phyloP scores from a whole-genome alignment of 64 coral and sea anemone genomes.

The Stichodactyla mertensii region DNA sequence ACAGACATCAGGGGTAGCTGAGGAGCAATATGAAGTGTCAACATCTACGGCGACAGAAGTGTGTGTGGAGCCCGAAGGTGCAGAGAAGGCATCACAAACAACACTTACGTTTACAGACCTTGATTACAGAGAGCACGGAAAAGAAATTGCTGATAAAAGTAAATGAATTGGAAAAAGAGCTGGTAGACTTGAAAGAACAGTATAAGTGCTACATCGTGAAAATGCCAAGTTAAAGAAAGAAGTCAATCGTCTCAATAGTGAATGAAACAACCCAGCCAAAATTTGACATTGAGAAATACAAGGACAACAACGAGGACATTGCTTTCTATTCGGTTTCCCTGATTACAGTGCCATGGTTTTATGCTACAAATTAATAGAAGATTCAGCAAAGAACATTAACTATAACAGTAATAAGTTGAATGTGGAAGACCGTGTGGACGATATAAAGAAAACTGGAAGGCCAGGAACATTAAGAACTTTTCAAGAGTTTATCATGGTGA shows the following conservation, averaged over 20 bases:
- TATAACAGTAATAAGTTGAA: neutral
- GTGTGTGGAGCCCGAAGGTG: constrained; percentile 14
- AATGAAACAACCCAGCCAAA: neutral
- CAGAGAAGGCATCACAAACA: constrained; percentile 19
- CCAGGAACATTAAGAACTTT: too few relatives aligned
- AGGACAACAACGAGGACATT: constrained; percentile 39
- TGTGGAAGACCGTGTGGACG: neutral
- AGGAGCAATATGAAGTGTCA: neutral
- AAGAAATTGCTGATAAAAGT: too few relatives aligned
- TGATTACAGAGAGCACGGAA: too few relatives aligned
- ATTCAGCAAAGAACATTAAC: constrained; percentile 8
- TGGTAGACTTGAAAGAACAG: neutral
- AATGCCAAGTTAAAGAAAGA: neutral
- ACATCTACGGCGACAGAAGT: neutral
- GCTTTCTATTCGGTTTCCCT: constrained; percentile 38
- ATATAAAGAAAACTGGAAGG: neutral
- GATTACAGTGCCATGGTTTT: constrained; percentile 27
- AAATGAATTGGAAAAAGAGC: constrained; percentile 15
- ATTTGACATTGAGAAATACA: constrained; percentile 60
- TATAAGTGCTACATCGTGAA: neutral
- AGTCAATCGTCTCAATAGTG: neutral
- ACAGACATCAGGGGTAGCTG: constrained; percentile 22
- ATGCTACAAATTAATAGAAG: constrained; percentile 19
- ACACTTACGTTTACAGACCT: constrained; percentile 38
- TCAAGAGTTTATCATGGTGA: too few relatives aligned